Evolutionary conservation across 2,797 vertebrate species (phyloP).

Genomic region (Euphonia xanthogaster): DNA sequence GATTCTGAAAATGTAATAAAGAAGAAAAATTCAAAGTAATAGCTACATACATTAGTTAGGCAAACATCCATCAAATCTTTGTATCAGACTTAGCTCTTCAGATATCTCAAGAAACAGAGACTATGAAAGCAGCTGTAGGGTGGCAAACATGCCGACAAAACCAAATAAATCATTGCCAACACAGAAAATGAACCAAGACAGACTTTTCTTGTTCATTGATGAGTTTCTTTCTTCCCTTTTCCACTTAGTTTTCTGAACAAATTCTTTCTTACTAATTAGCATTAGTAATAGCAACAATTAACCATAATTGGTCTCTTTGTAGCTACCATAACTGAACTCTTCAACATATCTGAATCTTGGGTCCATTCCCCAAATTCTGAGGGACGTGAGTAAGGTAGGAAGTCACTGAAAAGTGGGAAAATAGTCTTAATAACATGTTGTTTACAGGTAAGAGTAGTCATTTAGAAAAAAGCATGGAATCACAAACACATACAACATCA

Average conservation of each 20-base stretch:
- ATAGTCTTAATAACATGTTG: background rate
- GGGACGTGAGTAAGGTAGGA: background rate
- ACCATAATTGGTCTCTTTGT: background rate
- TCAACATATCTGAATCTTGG: background rate
- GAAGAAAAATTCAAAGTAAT: slow-evolving; percentile 69
- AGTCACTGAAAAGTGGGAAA: background rate
- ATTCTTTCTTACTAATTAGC: background rate
- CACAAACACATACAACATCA: background rate
- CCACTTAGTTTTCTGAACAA: slow-evolving; percentile 18
- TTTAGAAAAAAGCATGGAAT: background rate
- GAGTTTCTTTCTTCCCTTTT: slow-evolving; percentile 40
- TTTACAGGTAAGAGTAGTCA: background rate
- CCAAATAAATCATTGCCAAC: background rate
- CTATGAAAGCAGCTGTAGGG: background rate
- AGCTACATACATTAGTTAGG: slow-evolving; percentile 47
- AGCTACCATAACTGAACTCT: background rate
- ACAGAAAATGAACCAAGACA: background rate
- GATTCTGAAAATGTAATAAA: slow-evolving; percentile 75
- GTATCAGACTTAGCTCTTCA: slow-evolving; percentile 5
- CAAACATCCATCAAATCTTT: slow-evolving; percentile 50
- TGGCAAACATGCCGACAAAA: background rate
- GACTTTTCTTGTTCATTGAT: background rate
- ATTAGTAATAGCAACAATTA: background rate
- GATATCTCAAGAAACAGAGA: slow-evolving; percentile 13
- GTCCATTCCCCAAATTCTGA: background rate